A percentile compares a stretch with the other conserved stretches of the same genome.
Conservation (phyloP, 2,797 vertebrate species). For the Muscicapa comitata region DNA sequence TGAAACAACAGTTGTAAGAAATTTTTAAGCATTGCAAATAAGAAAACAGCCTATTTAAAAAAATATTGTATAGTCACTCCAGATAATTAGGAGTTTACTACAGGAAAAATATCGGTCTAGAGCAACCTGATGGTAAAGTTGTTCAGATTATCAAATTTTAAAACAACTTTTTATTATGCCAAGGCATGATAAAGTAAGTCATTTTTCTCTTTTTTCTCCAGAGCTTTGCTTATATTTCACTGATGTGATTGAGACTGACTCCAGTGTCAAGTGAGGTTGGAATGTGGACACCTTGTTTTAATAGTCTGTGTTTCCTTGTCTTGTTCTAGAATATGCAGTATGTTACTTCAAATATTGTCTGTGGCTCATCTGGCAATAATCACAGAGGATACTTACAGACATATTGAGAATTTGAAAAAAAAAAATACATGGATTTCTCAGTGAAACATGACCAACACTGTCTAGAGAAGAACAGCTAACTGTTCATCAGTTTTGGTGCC, state of each 20-base stretch:
- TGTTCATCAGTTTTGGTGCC: background rate
- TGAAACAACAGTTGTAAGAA: background rate
- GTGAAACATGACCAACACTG: background rate
- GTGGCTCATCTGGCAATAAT: background rate
- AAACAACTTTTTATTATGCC: background rate
- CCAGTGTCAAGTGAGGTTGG: background rate
- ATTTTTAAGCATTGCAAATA: background rate
- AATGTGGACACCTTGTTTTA: background rate
- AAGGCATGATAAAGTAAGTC: background rate
- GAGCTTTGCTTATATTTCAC: background rate
- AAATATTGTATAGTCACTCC: background rate
- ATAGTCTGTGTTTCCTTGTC: background rate
- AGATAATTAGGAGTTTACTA: background rate
- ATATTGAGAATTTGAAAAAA: background rate
- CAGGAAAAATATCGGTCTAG: background rate
- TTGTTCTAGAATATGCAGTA: background rate
- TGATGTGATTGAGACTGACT: background rate
- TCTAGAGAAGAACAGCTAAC: background rate
- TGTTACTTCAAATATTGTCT: background rate
- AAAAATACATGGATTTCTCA: background rate
- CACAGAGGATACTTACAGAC: background rate
- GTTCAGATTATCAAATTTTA: background rate
- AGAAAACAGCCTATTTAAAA: background rate
- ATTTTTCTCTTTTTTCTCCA: background rate
- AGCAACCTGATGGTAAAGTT: background rate